Evolutionary conservation across 2,797 vertebrate genomes (phyloP).

Genomic region (Xiphorhynchus erythropygius): DNA sequence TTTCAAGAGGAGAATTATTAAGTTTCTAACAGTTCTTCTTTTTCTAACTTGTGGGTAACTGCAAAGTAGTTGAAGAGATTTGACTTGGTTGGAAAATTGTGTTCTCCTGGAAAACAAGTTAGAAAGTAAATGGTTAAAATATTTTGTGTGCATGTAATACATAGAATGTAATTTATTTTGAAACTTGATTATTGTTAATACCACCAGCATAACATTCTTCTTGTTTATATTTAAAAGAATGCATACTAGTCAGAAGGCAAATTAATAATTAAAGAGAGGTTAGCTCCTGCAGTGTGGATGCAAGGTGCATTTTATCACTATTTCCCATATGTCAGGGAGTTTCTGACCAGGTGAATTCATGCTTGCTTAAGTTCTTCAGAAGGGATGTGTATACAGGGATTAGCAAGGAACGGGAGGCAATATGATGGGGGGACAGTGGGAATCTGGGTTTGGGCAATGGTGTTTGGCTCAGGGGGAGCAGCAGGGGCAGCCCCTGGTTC

Average conservation of each 20-base stretch:
- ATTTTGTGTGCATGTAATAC: not conserved
- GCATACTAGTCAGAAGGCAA: not conserved
- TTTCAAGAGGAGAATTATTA: not conserved
- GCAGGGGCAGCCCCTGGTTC: not conserved
- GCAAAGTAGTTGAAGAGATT: not conserved
- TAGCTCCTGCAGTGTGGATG: not conserved
- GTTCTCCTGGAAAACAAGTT: not conserved
- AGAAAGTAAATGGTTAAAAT: not conserved
- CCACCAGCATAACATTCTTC: not conserved
- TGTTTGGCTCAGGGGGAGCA: not conserved
- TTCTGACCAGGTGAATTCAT: not conserved
- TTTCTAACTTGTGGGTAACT: not conserved
- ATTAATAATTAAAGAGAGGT: not conserved
- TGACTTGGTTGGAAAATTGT: not conserved
- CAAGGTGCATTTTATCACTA: not conserved
- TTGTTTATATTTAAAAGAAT: not conserved
- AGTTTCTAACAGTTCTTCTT: not conserved
- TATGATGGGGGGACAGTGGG: not conserved
- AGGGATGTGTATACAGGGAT: not conserved
- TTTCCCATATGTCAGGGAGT: not conserved
- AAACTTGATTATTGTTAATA: not conserved
- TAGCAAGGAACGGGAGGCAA: not conserved
- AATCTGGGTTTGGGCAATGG: accelerated
- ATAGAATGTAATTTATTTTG: not conserved
- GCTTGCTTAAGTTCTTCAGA: not conserved